Evolutionary conservation across 2,888 invertebrate species (phyloP).

Genomic region (Trypoxylon attenuatum): DNA sequence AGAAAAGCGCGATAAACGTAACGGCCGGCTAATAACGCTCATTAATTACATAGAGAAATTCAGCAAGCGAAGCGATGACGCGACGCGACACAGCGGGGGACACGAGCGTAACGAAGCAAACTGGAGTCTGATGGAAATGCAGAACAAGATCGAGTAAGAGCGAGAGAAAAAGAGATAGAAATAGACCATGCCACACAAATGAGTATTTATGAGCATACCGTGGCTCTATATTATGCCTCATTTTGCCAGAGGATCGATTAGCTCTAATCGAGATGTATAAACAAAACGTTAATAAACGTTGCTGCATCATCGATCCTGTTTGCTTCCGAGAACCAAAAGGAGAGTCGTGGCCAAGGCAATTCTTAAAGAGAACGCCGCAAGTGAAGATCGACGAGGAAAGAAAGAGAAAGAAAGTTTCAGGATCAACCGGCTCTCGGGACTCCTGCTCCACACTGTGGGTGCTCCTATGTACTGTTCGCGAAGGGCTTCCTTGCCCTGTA

Average conservation of each 20-base stretch:
- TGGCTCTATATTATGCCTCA: conserved; percentile 64
- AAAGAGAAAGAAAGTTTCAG: conserved; percentile 7
- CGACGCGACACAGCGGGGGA: conserved; percentile 17
- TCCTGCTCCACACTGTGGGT: no score
- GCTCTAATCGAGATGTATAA: conserved; percentile 63
- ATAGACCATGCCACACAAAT: conserved; percentile 58
- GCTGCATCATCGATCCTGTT: conserved; percentile 17
- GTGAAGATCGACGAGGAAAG: not conserved
- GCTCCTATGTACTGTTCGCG: no score
- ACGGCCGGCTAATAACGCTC: conserved; percentile 34
- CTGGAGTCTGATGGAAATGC: conserved; percentile 49
- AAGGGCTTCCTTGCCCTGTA: no score
- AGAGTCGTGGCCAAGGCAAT: no score
- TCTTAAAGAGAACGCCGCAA: no score
- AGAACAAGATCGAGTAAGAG: not conserved
- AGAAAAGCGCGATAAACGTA: conserved; percentile 35
- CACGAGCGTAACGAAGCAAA: conserved; percentile 57
- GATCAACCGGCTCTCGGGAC: conserved; percentile 25
- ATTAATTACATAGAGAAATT: no score
- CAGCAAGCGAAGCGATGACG: conserved; percentile 6
- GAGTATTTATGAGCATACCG: conserved; percentile 67
- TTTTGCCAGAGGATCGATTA: conserved; percentile 63
- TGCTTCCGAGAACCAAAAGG: no score
- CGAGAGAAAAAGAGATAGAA: not conserved
- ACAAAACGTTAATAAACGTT: conserved; percentile 59